These are phyloP conservation scores for Neofelis nebulosa DNA, from an alignment of 2,113 vertebrate species.

Conservation along the genomic window DNA sequence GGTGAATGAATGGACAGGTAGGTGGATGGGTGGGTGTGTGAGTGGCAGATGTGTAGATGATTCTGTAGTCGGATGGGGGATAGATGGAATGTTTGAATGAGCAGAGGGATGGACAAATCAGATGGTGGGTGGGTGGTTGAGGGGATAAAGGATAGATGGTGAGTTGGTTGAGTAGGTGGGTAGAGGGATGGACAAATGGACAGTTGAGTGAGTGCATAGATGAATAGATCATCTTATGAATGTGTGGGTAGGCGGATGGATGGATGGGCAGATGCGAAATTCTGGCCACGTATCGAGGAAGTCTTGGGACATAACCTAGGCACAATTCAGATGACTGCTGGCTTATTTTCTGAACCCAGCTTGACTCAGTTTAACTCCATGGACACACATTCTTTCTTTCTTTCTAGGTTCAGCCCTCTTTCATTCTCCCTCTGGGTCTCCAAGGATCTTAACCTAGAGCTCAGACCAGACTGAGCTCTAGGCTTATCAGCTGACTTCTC, in stretches of 20 bases:
- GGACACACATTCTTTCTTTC: background rate
- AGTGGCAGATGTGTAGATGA: fast-evolving
- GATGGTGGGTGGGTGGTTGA: too few species aligned
- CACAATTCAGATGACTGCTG: background rate
- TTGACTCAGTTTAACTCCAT: background rate
- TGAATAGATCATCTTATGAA: background rate
- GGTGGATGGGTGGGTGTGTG: background rate
- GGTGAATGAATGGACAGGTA: background rate
- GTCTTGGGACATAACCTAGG: background rate
- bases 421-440: background rate
- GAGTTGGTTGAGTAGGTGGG: background rate
- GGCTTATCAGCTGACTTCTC: background rate
- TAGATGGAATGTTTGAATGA: background rate
- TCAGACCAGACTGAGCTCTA: background rate
- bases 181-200: background rate
- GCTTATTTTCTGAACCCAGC: background rate
- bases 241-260: background rate
- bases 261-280: background rate
- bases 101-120: background rate
- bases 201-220: background rate
- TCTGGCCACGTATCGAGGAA: background rate
- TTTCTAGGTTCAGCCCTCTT: background rate
- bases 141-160: background rate
- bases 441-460: background rate
- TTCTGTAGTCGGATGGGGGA: background rate